Base-by-base conservation (phyloP, 64 coral and sea anemone genomes). In the Dendrophyllia cribrosa region DNA sequence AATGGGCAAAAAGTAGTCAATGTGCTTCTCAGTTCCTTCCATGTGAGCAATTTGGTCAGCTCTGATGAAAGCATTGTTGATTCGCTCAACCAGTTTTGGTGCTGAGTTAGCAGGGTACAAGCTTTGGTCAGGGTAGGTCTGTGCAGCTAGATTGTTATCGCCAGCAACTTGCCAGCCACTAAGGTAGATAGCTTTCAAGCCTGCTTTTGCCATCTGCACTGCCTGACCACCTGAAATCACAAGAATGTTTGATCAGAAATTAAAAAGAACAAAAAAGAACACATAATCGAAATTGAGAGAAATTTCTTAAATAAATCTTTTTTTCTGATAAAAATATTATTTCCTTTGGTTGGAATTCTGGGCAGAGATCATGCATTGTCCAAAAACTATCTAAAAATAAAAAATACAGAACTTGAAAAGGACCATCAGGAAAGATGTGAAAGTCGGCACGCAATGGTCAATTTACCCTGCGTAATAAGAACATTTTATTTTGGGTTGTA, bases 91-190 rank as follows among this genome's bases (percentile, higher is more conserved):
- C n/a, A 99, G 64, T 72, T 99, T 99, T 10, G 97, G 91, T 8
- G 97, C 97, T 43, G 97, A 99, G 11, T 99, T 90, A 0, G 97
- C 94, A 65, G 97, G 97, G 83, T 99, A 99, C 19, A 99, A 77
- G 64, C 97, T 99, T 44, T 99, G 97, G 66, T 99, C 97, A 16
- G 97, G 97, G 71, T 95, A 99, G 14, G 97, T 99, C 88, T 99
- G 97, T 22, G 83, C 91, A 85, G 97, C 97, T 21, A 90, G 74
- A 59, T 99, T 99, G 22, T 87, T 88, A 81, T 99, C 97, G 64
- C 94, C 97, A 17, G 97, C 97, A 63, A 99, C 97, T 91, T 99
- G 97, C 97, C 97, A 99, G 75, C 97, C 97, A 94, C 97, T 99
- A 60, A 99, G 65, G 72, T 99, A 99, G 83, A 99, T 99, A 22